Percentiles rank a stretch among this genome's conserved stretches.
phyloP scores from a whole-genome alignment of 1,140 invertebrate genomes.

The Sesamia nonagrioides region DNA sequence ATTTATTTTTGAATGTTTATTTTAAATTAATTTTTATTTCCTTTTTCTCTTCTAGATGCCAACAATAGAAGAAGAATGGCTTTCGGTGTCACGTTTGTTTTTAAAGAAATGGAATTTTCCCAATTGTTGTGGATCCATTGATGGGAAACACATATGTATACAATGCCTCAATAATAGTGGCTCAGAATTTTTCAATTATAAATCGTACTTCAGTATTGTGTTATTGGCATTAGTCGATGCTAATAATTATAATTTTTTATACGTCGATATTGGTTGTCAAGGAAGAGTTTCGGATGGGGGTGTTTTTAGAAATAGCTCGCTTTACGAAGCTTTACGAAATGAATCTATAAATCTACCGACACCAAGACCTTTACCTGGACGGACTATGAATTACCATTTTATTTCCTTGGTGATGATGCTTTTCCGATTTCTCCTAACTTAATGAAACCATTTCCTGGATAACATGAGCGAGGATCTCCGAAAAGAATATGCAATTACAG shows the following conservation, averaged over 20 bases:
- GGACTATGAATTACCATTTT: slow-evolving; percentile 64
- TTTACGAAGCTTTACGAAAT: slow-evolving; percentile 49
- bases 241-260: slow-evolving; percentile 56
- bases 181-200: too few relatives aligned
- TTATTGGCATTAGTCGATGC: too few relatives aligned
- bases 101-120: slow-evolving; percentile 42
- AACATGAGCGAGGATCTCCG: slow-evolving; percentile 56
- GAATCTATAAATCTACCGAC: slow-evolving; percentile 63
- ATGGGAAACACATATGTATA: slow-evolving; percentile 63
- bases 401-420: slow-evolving; percentile 85
- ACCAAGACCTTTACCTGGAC: slow-evolving; percentile 58
- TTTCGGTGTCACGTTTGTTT: slow-evolving; percentile 22
- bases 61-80: slow-evolving; percentile 16
- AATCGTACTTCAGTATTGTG: too few relatives aligned
- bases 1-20: too few relatives aligned
- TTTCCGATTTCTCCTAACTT: slow-evolving; percentile 80
- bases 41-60: slow-evolving; percentile 20
- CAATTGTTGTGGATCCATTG: slow-evolving; percentile 56
- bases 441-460: slow-evolving; percentile 81
- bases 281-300: slow-evolving; percentile 50
- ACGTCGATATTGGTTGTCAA: slow-evolving; percentile 57
- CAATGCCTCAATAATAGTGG: background rate
- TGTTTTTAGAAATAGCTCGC: slow-evolving; percentile 54
- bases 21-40: slow-evolving; percentile 20
- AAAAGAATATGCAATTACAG: slow-evolving; percentile 77